Percentiles rank a stretch among this genome's conserved stretches.
Evolutionary conservation across 2,113 vertebrate species (phyloP).

Genomic region (Fulica atra): DNA sequence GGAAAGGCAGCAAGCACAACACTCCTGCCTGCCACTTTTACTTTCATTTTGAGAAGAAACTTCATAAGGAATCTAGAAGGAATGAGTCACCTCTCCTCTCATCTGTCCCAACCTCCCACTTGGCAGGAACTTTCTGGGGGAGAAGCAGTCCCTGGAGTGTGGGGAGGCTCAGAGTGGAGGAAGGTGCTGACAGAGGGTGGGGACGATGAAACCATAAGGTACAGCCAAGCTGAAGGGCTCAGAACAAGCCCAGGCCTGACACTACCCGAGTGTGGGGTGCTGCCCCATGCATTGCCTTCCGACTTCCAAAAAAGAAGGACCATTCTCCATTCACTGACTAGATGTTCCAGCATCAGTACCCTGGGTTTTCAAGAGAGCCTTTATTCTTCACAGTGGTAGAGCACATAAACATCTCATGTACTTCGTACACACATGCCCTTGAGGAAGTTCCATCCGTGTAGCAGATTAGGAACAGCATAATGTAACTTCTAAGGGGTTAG

Average conservation of each 20-base stretch:
- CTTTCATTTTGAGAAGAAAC: not conserved
- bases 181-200: not conserved
- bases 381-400: not conserved
- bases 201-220: not conserved
- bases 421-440: not conserved
- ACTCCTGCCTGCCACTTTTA: not conserved
- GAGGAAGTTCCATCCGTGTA: not conserved
- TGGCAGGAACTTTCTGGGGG: not conserved
- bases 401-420: not conserved
- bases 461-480: not conserved
- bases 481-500: not conserved
- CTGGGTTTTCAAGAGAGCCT: not conserved
- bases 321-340: fast-evolving
- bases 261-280: fast-evolving
- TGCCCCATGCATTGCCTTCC: not conserved
- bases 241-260: too few species aligned
- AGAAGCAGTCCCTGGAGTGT: not conserved
- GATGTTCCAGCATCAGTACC: not conserved
- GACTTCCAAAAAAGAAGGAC: not conserved
- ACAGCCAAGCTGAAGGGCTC: not conserved
- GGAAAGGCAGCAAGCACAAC: not conserved
- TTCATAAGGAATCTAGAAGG: not conserved
- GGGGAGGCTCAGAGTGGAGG: not conserved
- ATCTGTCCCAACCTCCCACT: not conserved
- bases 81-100: not conserved